phyloP scores from a whole-genome alignment of 2,797 vertebrate genomes.

The Lacerta viridis region DNA sequence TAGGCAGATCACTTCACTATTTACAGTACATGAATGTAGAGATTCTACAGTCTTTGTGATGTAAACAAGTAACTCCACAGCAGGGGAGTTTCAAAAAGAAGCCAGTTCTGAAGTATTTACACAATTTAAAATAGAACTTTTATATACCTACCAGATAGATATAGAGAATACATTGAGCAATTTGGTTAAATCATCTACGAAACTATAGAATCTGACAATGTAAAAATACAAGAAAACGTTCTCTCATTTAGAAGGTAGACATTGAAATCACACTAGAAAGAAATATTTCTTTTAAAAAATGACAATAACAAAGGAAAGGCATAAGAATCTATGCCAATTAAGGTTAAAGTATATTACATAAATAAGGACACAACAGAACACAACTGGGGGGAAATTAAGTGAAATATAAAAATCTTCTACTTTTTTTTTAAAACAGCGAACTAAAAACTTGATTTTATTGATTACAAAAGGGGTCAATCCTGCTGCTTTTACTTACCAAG shows the following conservation, averaged over 20 bases:
- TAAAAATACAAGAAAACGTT: conserved; percentile 99
- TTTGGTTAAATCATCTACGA: conserved; percentile 98
- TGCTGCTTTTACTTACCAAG: conserved; percentile 61
- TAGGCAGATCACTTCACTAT: conserved; percentile 98
- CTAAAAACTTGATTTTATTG: conserved; percentile 83
- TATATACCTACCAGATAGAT: conserved; percentile 94
- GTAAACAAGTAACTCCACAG: conserved; percentile 98
- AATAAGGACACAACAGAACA: conserved; percentile 88
- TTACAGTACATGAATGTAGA: conserved; percentile 99
- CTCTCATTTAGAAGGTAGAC: conserved; percentile 86
- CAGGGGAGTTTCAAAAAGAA: conserved; percentile 95
- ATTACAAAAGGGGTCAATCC: conserved; percentile 72
- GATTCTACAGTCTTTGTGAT: conserved; percentile 99
- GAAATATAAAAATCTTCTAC: conserved; percentile 85
- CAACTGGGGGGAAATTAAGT: conserved; percentile 79
- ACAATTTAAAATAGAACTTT: conserved; percentile 99
- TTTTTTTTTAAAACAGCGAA: conserved; percentile 76
- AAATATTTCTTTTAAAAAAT: conserved; percentile 80
- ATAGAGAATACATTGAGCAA: conserved; percentile 90
- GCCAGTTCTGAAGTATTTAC: conserved; percentile 99
- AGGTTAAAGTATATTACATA: conserved; percentile 96
- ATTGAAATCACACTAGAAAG: conserved; percentile 94
- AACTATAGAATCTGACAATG: conserved; percentile 99
- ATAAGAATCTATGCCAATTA: conserved; percentile 90
- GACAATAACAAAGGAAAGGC: conserved; percentile 85